These are phyloP conservation scores for Aphaenogaster rudis DNA, from an alignment of 1,140 invertebrate species.

Conservation along the genomic window DNA sequence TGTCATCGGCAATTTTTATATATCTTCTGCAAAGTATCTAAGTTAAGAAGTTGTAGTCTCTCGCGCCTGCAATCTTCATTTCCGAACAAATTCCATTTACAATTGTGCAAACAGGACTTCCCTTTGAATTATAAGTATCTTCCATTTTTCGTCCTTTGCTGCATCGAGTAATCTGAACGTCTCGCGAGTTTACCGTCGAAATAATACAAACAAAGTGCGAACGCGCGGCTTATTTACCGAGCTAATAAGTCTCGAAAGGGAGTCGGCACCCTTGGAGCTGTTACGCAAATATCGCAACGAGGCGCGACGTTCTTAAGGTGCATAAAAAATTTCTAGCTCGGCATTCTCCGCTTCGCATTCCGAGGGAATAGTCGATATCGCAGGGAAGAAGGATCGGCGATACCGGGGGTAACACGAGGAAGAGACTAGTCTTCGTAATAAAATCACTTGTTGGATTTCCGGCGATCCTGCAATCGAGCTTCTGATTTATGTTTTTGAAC, in stretches of 20 bases:
- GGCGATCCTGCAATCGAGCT: conserved; percentile 60
- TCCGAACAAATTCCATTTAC: conserved; percentile 34
- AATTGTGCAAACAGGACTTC: conserved; percentile 22
- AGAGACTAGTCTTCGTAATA: conserved; percentile 75
- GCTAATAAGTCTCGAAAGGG: conserved; percentile 63
- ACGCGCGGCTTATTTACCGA: conserved; percentile 50
- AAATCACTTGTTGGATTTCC: conserved; percentile 83
- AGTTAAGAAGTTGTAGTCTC: background rate
- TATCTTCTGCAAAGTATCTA: background rate
- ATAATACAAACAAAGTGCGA: conserved; percentile 48
- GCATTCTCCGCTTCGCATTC: conserved; percentile 35
- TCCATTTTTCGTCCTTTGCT: conserved; percentile 44
- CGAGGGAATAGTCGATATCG: conserved; percentile 67
- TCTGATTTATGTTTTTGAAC: conserved; percentile 61
- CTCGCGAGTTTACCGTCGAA: conserved; percentile 44
- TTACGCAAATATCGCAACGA: conserved; percentile 47
- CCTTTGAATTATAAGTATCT: conserved; percentile 37
- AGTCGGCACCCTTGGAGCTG: conserved; percentile 48
- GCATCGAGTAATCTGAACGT: conserved; percentile 48
- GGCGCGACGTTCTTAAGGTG: conserved; percentile 43
- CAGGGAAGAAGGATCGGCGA: conserved; percentile 35
- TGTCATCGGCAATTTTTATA: conserved; percentile 18
- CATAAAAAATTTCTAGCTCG: conserved; percentile 62
- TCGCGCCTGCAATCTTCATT: conserved; percentile 14
- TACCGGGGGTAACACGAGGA: conserved; percentile 50